Conservation (phyloP, 2,888 invertebrate species). For the Orchesella flavescens region DNA sequence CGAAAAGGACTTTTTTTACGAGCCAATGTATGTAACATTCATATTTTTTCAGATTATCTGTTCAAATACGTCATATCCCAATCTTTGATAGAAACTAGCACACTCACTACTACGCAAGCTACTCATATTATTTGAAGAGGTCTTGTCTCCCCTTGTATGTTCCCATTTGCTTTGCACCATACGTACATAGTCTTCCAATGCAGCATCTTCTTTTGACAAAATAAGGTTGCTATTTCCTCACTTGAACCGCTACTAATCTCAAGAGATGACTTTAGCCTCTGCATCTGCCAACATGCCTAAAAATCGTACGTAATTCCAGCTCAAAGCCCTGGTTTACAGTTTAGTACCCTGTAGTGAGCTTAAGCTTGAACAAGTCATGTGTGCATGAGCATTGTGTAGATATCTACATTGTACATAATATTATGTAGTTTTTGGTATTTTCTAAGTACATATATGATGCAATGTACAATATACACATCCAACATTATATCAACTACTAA, state of each 20-base stretch:
- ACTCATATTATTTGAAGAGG: background rate
- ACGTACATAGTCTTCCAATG: background rate
- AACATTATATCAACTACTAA: too few relatives aligned
- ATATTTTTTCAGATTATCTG: constrained; percentile 4
- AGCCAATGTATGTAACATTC: constrained; percentile 37
- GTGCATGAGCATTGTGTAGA: too few relatives aligned
- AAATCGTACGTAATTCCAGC: background rate
- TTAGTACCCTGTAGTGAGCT: too few relatives aligned
- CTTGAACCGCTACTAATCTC: constrained; percentile 49
- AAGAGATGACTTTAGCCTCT: constrained; percentile 43
- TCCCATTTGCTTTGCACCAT: background rate
- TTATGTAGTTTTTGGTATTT: too few relatives aligned
- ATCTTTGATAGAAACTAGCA: background rate
- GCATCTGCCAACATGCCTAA: background rate
- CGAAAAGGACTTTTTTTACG: constrained; percentile 42
- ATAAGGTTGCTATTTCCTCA: constrained; percentile 26
- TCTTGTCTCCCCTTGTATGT: background rate
- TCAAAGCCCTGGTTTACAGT: background rate
- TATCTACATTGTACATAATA: too few relatives aligned
- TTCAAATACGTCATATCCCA: constrained; percentile 14
- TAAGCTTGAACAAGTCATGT: too few relatives aligned
- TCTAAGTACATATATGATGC: too few relatives aligned
- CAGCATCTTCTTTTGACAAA: background rate
- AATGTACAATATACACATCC: too few relatives aligned
- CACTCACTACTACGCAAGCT: background rate